Evolutionary conservation across 2,113 vertebrate species (phyloP).

Genomic region (Lophius piscatorius): DNA sequence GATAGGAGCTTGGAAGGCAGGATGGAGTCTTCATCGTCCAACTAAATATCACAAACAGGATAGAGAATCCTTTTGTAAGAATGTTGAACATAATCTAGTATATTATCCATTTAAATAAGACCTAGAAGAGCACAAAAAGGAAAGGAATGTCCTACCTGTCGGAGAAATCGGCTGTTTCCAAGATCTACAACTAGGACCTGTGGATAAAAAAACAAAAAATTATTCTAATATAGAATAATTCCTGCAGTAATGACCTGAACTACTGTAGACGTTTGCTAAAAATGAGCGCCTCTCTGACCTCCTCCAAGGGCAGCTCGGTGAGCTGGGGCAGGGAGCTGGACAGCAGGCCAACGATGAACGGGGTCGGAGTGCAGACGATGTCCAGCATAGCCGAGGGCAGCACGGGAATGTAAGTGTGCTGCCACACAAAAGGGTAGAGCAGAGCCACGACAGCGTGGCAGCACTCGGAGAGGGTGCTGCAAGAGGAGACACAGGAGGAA

Average conservation of each 20-base stretch:
- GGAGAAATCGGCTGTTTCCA: constrained; percentile 86
- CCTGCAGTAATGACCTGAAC: not conserved
- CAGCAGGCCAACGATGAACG: constrained; percentile 93
- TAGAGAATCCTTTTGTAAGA: not conserved
- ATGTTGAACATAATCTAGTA: not conserved
- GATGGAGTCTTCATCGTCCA: constrained; percentile 92
- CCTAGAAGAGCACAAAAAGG: not conserved
- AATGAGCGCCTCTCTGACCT: constrained; percentile 78
- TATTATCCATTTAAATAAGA: not conserved
- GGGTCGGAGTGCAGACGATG: constrained; percentile 94
- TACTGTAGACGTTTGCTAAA: not conserved
- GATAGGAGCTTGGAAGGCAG: constrained; percentile 89
- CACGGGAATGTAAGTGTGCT: constrained; percentile 93
- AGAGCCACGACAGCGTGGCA: constrained; percentile 90
- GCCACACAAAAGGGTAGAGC: constrained; percentile 89
- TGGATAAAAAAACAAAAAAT: not conserved
- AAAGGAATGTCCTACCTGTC: constrained; percentile 78
- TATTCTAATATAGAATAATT: not conserved
- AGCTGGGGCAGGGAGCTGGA: constrained; percentile 89
- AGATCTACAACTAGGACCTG: constrained; percentile 92
- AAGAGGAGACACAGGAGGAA: not conserved
- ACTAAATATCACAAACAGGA: constrained; percentile 64
- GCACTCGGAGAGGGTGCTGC: constrained; percentile 89
- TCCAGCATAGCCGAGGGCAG: constrained; percentile 91
- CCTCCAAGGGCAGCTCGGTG: constrained; percentile 87